Conservation (phyloP, 2,888 invertebrate species). For the Drosophila testacea region DNA sequence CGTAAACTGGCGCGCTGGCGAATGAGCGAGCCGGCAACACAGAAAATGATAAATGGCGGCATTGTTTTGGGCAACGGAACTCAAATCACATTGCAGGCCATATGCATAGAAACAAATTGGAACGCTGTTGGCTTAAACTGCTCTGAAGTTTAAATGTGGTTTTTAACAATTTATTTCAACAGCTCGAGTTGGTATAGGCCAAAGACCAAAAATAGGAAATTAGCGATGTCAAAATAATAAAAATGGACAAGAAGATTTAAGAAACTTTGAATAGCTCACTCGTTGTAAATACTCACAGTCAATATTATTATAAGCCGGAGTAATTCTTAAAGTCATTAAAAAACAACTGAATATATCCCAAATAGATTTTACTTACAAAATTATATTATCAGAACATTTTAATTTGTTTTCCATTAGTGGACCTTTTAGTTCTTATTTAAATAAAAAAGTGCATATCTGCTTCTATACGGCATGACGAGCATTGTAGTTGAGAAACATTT, state of each 20-base stretch:
- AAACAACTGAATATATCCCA: no score
- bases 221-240: no score
- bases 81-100: constrained; percentile 35
- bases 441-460: background rate
- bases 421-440: no score
- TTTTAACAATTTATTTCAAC: background rate
- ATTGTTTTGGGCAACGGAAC: constrained; percentile 68
- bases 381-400: background rate
- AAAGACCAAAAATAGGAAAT: no score
- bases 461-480: constrained; percentile 3
- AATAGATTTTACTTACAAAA: no score
- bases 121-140: background rate
- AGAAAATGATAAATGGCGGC: constrained; percentile 78
- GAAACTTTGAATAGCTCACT: no score
- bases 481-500: constrained; percentile 48
- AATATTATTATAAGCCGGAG: no score
- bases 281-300: no score
- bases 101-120: constrained; percentile 43
- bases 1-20: constrained; percentile 35
- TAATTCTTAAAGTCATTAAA: no score
- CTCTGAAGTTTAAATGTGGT: background rate
- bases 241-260: no score
- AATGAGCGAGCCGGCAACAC: constrained; percentile 62
- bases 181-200: no score
- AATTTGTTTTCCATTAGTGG: background rate